Evolutionary conservation across 2,888 invertebrate genomes (phyloP).

Genomic region (Eurytoma californica): DNA sequence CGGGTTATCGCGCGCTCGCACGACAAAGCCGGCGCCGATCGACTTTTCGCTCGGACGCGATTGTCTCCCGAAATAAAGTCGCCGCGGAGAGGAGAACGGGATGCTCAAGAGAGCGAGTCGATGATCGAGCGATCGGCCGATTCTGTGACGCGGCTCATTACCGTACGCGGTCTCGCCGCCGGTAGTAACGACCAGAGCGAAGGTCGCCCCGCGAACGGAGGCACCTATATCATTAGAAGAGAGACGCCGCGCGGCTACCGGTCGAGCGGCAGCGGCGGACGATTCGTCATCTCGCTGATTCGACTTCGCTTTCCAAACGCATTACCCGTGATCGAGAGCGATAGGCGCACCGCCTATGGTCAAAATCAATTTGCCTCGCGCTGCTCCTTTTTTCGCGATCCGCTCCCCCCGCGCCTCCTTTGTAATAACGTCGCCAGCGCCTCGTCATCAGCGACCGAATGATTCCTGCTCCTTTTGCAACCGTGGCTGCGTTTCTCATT

Average conservation of each 20-base stretch:
- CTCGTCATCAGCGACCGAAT: background rate
- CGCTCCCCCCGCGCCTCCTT: background rate
- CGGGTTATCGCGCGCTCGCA: background rate
- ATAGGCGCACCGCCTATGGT: background rate
- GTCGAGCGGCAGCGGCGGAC: constrained; percentile 60
- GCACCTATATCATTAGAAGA: constrained; percentile 62
- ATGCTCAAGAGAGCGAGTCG: constrained; percentile 3
- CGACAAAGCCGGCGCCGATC: background rate
- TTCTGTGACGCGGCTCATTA: constrained; percentile 64
- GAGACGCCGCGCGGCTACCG: constrained; percentile 57
- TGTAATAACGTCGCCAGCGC: background rate
- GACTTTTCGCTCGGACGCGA: background rate
- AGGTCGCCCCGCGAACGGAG: constrained; percentile 57
- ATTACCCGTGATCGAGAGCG: constrained; percentile 21
- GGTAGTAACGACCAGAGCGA: constrained; percentile 60
- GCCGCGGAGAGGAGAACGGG: background rate
- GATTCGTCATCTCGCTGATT: constrained; percentile 59
- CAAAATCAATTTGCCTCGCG: constrained; percentile 32
- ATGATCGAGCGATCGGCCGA: constrained; percentile 51
- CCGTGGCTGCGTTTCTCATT: background rate
- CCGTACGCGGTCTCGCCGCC: constrained; percentile 49
- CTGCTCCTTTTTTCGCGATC: constrained; percentile 3
- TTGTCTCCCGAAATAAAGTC: background rate
- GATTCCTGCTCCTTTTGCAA: background rate
- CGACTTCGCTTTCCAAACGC: constrained; percentile 7